Conservation (phyloP, 2,888 invertebrate genomes). For the Pecten maximus region DNA sequence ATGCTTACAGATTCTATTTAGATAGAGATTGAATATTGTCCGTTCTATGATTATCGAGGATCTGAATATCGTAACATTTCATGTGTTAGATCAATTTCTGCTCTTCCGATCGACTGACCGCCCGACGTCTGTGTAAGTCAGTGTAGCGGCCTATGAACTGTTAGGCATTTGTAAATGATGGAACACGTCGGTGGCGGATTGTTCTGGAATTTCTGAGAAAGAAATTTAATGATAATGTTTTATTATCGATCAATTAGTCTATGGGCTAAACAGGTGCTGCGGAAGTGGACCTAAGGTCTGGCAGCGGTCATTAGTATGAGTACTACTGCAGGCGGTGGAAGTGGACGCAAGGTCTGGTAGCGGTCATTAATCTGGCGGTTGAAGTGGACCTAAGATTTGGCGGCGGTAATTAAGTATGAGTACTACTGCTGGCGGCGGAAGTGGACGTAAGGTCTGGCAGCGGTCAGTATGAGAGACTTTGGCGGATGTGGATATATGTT, state of each 20-base stretch:
- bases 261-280: not conserved
- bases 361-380: not conserved
- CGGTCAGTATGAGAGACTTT: no score
- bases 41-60: slow-evolving; percentile 47
- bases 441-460: not conserved
- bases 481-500: no score
- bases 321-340: no score
- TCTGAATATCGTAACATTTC: slow-evolving; percentile 45
- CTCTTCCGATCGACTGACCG: slow-evolving; percentile 45
- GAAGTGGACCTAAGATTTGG: no score
- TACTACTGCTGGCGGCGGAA: no score
- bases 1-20: slow-evolving; percentile 50
- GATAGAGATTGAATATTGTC: slow-evolving; percentile 49
- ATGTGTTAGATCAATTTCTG: slow-evolving; percentile 52
- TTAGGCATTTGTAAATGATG: not conserved
- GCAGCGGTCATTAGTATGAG: no score
- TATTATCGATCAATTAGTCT: not conserved
- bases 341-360: not conserved
- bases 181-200: not conserved
- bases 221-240: not conserved
- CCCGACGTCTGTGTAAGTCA: slow-evolving; percentile 18
- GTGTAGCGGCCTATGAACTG: not conserved
- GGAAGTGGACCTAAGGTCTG: no score
- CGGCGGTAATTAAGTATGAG: no score
- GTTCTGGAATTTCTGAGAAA: not conserved